Conservation (phyloP, 2,797 vertebrate species). For the Dallia pectoralis region DNA sequence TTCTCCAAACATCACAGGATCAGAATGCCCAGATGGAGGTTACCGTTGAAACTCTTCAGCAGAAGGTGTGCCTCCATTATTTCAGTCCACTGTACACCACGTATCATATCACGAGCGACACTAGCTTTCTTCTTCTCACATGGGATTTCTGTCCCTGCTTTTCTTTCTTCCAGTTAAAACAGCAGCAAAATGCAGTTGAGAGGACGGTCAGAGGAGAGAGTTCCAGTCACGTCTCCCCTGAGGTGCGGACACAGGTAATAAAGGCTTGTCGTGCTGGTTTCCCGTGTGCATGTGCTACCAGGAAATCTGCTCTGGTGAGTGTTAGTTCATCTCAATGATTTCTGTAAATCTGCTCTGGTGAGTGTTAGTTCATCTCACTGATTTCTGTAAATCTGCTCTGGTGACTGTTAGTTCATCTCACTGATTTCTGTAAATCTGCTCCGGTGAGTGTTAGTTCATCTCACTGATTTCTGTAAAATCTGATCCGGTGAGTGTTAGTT, state of each 20-base stretch:
- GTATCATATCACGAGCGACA: background rate
- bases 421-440: too few species aligned
- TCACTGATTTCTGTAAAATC: background rate
- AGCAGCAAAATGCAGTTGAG: conserved; percentile 64
- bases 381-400: background rate
- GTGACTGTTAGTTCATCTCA: too few species aligned
- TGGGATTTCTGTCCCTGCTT: background rate
- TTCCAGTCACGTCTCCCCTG: conserved; percentile 60
- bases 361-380: background rate
- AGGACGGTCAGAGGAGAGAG: conserved; percentile 48
- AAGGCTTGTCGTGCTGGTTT: background rate
- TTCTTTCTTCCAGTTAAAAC: conserved; percentile 53
- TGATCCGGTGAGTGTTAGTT: background rate
- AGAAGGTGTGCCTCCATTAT: conserved; percentile 69
- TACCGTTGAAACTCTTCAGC: conserved; percentile 78
- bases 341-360: background rate
- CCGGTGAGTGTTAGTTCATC: background rate
- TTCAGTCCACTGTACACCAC: background rate
- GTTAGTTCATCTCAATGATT: too few species aligned
- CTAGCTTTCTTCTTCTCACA: background rate
- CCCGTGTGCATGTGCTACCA: background rate
- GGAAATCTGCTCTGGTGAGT: background rate
- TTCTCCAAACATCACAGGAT: conserved; percentile 81
- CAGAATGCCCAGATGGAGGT: conserved; percentile 76
- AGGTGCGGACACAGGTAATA: conserved; percentile 60